phyloP scores from a whole-genome alignment of 2,888 invertebrate species.

The Pemphredon lugubris region DNA sequence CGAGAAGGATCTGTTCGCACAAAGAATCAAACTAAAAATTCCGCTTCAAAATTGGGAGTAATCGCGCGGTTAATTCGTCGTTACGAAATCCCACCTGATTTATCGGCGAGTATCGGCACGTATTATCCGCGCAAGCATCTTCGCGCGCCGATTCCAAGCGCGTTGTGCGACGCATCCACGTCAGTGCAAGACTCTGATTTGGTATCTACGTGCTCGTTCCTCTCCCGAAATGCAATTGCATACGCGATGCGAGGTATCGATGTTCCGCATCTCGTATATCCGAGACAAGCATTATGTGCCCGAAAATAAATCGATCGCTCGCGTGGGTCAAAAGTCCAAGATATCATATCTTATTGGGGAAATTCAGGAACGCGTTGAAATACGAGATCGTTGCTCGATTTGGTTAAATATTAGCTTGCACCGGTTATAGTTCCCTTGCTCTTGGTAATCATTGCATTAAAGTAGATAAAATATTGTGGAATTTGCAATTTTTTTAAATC shows the following conservation, averaged over 20 bases:
- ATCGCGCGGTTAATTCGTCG: neutral
- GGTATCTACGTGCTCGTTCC: conserved; percentile 27
- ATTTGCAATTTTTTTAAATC: no score
- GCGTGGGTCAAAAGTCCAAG: conserved; percentile 16
- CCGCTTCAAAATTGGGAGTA: no score
- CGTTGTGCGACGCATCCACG: conserved; percentile 18
- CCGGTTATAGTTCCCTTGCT: no score
- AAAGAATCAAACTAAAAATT: no score
- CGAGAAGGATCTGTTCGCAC: no score
- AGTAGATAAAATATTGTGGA: no score
- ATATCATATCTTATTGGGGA: conserved; percentile 10
- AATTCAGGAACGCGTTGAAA: neutral
- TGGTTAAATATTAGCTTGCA: no score
- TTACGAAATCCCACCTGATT: neutral
- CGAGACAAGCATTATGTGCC: conserved; percentile 15
- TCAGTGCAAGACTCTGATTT: conserved; percentile 34
- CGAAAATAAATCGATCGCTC: conserved; percentile 30
- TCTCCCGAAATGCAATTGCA: conserved; percentile 35
- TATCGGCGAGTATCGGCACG: neutral
- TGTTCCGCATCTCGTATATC: conserved; percentile 9
- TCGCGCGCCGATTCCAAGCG: conserved; percentile 6
- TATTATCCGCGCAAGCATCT: conserved; percentile 14
- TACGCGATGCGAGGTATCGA: conserved; percentile 26
- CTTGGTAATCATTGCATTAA: no score
- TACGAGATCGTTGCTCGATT: neutral